These are phyloP conservation scores for Drosophila bocqueti DNA, from an alignment of 1,140 invertebrate species.

Conservation along the genomic window DNA sequence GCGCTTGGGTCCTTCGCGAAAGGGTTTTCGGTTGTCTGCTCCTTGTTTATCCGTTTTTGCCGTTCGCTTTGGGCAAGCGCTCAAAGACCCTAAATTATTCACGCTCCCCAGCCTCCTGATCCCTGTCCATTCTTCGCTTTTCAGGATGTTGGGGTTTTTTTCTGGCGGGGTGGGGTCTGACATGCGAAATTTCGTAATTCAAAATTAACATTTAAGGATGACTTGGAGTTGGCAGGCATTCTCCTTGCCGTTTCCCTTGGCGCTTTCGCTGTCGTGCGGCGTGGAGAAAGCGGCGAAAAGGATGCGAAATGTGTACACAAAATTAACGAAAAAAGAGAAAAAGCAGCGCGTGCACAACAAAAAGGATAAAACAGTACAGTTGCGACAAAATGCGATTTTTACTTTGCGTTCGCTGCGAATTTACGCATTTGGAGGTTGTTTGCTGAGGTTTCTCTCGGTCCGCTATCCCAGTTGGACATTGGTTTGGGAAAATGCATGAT, in stretches of 20 bases:
- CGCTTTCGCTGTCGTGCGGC: conserved; percentile 32
- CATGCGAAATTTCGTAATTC: conserved; percentile 81
- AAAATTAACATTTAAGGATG: conserved; percentile 84
- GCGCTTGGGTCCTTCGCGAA: conserved; percentile 53
- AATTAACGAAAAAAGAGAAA: conserved; percentile 69
- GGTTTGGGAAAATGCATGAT: not conserved
- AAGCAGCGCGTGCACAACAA: conserved; percentile 45
- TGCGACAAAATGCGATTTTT: conserved; percentile 68
- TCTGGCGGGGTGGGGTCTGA: conserved; percentile 39
- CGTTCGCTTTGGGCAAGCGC: conserved; percentile 54
- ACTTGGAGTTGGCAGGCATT: conserved; percentile 73
- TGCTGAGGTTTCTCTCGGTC: conserved; percentile 32
- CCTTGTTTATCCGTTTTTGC: conserved; percentile 47
- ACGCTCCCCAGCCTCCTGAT: conserved; percentile 36
- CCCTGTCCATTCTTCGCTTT: not conserved
- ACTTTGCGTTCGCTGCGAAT: conserved; percentile 53
- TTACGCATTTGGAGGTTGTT: conserved; percentile 77
- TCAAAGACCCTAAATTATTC: conserved; percentile 82
- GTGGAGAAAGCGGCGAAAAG: conserved; percentile 47
- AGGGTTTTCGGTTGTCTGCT: conserved; percentile 41
- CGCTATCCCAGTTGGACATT: not conserved
- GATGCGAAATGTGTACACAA: conserved; percentile 58
- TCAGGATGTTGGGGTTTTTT: not conserved
- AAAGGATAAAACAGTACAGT: conserved; percentile 69
- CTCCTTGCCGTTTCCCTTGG: conserved; percentile 31